Base-by-base conservation (phyloP, 2,888 invertebrate species). In the Apantesis nais region DNA sequence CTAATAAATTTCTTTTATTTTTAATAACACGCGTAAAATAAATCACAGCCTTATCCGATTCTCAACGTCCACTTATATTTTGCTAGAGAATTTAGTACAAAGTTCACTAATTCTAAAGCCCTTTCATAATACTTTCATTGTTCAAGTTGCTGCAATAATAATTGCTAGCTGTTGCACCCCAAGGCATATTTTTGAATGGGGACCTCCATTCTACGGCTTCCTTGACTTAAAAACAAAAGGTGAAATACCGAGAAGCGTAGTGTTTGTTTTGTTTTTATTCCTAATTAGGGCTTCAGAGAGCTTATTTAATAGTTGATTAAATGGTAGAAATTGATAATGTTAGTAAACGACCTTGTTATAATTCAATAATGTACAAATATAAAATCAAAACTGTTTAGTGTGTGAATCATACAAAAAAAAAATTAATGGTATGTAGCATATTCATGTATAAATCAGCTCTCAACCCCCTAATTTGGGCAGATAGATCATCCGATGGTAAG, bases 101-200 rank as follows among this genome's bases (percentile, higher is more conserved):
- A 80, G 73, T 78, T 74, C 60, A 71, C 79, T 80, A 77, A 77
- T 75, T 78, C 77, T 67, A 75, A 82, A 76, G 77, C 67, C 80
- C 82, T 79, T 79, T 78, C 80, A 82, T 83, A 81, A 85, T 83
- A 72, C 81, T 76, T 73, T 83, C 80, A 87, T 88, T 88, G 87
- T 87, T 86, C 67, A 81, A 73, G 74, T 82, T 73, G 83, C 79
- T 81, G 85, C 85, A 85, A 81, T 87, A 84, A 86, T 87, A 86
- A 87, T 86, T 86, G 86, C 73, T 81, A 73, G 80, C 78, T 76
- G 82, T 77, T 66, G 70, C 80, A 71, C 75, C 86, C 82, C 66
- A 74, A 72, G 84, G 85, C 82, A 71, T 65, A 83, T 84, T 88
- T 86, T 87, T 87, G 85, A 86, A 88, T 87, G 85, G 81, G 68